Evolutionary conservation across 2,888 invertebrate species (phyloP), one percentile per base, ranked within the genome.

Genomic region (Falcaria lacertinaria): DNA sequence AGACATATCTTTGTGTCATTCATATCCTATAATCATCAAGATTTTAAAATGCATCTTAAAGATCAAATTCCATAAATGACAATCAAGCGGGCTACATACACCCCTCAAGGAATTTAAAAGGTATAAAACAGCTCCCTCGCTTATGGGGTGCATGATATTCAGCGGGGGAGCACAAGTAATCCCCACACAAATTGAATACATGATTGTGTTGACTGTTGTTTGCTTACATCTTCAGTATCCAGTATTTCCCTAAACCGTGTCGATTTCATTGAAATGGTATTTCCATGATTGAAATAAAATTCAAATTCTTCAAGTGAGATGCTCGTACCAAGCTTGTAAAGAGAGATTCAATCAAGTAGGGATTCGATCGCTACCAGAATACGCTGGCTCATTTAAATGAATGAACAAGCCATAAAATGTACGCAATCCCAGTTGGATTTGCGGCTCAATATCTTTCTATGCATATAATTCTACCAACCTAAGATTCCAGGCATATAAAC

Each of bases 131-230:
- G 38, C 46, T 47, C 44, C 47, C 43, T 2, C 15, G 14, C 42
- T 52, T 41, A 50, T 36, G 52, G 50, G 54, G 54, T 55, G 55
- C 67, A 66, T 64, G 61, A 64, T 68, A 69, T 60, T 55, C 51
- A 57, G 61, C 49, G 52, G 59, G 50, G 64, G 69, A 72, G 68
- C 72, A 73, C 64, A 64, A 71, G 77, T 80, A 80, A 81, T 80
- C 80, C 76, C 52, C 58, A 64, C 64, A 73, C 77, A 80, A 82
- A 82, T 81, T 78, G 83, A 80, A 83, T 81, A 81, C 82, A 74
- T 71, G 78, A 80, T 79, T 79, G 69, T 68, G 69, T 72, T 71
- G 65, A 69, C 72, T 75, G 64, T 67, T 64, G 67, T 70, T 74
- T 72, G 72, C 76, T 79, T 74, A 70, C 68, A 69, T 74, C 69